A percentile compares a stretch with the other conserved stretches of the same genome.
phyloP scores from a whole-genome alignment of 2,797 vertebrate genomes.

The Jordanella pulchra region DNA sequence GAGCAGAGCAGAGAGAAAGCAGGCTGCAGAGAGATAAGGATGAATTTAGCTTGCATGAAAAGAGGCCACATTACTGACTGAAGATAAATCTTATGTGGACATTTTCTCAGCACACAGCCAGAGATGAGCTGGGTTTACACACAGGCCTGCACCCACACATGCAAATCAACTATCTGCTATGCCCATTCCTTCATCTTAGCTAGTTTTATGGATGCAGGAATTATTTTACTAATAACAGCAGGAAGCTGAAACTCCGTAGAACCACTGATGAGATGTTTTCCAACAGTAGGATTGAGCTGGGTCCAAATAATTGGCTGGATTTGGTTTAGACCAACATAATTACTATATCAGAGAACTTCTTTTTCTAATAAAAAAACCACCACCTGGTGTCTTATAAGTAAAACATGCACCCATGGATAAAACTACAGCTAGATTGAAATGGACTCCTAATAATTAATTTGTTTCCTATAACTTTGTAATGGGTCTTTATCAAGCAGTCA shows the following conservation, averaged over 20 bases:
- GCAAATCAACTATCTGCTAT: background rate
- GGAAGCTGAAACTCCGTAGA: background rate
- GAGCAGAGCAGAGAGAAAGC: conserved; percentile 50
- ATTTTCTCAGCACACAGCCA: conserved; percentile 41
- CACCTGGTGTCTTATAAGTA: background rate
- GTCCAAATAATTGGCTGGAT: background rate
- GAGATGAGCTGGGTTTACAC: conserved; percentile 23
- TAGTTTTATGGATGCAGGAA: background rate
- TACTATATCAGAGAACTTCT: background rate
- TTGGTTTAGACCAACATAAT: background rate
- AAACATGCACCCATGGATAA: background rate
- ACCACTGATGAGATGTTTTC: background rate
- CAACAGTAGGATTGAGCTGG: background rate
- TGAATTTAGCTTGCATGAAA: conserved; percentile 60
- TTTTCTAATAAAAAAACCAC: background rate
- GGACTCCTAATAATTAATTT: background rate
- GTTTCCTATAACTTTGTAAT: too few species aligned
- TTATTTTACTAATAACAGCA: background rate
- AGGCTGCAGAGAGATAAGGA: conserved; percentile 59
- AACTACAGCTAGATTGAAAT: too few species aligned
- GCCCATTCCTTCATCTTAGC: background rate
- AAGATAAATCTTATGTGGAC: conserved; percentile 62
- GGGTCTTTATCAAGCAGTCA: too few species aligned
- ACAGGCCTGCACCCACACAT: conserved; percentile 13
- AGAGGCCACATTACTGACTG: conserved; percentile 60